Evolutionary conservation across 2,888 invertebrate species (phyloP), one percentile per base, ranked within the genome.

Genomic region (Tineola bisselliella): DNA sequence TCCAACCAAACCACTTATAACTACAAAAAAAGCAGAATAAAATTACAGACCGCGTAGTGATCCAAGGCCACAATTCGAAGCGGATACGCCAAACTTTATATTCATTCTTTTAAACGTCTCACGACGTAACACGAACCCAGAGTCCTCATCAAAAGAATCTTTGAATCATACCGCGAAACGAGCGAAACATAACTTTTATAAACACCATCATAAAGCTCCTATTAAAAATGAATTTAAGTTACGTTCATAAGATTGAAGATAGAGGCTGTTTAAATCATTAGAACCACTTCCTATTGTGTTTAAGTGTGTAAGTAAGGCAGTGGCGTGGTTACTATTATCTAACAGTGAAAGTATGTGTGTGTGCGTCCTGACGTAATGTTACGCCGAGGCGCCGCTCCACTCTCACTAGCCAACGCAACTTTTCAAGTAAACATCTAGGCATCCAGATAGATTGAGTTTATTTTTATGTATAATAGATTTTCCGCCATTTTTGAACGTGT

Each of bases 291-390:
- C 77, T 78, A 79, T 79, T 78, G 81, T 78, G 66, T 80, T 75
- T 79, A 79, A 81, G 77, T 81, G 79, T 81, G 82, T 81, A 83
- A 83, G 84, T 84, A 82, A 83, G 84, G 75, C 84, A 81, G 76
- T 76, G 71, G 77, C 74, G 71, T 72, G 68, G 80, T 63, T 75
- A 73, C 70, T 77, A 79, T 87, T 84, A 86, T 84, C 84, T 84
- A 87, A 86, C 77, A 84, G 81, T 82, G 81, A 81, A 83, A 84
- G 83, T 83, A 78, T 79, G 79, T 75, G 77, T 79, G 81, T 84
- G 84, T 83, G 84, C 74, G 81, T 68, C 68, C 63, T 84, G 84
- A 84, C 81, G 84, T 77, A 84, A 86, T 38, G n/a, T n/a, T 38
- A n/a, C n/a, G n/a, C n/a, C n/a, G n/a, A n/a, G n/a, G n/a, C n/a